These are phyloP conservation scores for Caenorhabditis elegans DNA, from an alignment of 1,140 invertebrate genomes.

Conservation along the genomic window DNA sequence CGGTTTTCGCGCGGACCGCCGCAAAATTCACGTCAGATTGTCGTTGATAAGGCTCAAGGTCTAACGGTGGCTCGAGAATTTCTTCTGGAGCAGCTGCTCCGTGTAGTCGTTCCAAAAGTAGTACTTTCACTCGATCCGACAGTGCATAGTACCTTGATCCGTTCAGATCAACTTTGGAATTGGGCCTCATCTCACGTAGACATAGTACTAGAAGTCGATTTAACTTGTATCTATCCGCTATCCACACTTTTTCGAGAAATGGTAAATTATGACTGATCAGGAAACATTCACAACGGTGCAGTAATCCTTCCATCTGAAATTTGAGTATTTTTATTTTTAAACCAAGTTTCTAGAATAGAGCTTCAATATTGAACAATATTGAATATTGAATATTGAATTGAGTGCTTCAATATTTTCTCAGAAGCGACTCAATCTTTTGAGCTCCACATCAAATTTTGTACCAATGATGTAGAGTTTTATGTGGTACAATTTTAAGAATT, in stretches of 20 bases:
- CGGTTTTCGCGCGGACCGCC: conserved; percentile 60
- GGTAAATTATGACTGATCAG: conserved; percentile 63
- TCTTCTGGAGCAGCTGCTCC: conserved; percentile 62
- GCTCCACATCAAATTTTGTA: no score
- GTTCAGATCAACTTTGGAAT: conserved; percentile 58
- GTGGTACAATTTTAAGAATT: no score
- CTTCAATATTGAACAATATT: background rate
- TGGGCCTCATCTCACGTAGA: conserved; percentile 61
- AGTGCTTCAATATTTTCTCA: no score
- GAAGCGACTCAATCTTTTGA: no score
- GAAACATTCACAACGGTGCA: conserved; percentile 66
- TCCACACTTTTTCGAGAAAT: conserved; percentile 65
- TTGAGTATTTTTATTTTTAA: no score
- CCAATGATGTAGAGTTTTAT: no score
- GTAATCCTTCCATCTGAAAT: conserved; percentile 63
- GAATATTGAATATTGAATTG: no score
- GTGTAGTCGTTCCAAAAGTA: conserved; percentile 63
- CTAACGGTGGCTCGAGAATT: conserved; percentile 61
- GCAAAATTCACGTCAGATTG: conserved; percentile 63
- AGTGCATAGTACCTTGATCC: conserved; percentile 63
- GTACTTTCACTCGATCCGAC: conserved; percentile 62
- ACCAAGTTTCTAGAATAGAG: background rate
- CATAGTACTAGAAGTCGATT: conserved; percentile 62
- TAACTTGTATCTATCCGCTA: conserved; percentile 65
- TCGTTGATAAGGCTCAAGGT: conserved; percentile 62